phyloP scores from a whole-genome alignment of 1,140 invertebrate genomes.

The Lucilia cuprina region DNA sequence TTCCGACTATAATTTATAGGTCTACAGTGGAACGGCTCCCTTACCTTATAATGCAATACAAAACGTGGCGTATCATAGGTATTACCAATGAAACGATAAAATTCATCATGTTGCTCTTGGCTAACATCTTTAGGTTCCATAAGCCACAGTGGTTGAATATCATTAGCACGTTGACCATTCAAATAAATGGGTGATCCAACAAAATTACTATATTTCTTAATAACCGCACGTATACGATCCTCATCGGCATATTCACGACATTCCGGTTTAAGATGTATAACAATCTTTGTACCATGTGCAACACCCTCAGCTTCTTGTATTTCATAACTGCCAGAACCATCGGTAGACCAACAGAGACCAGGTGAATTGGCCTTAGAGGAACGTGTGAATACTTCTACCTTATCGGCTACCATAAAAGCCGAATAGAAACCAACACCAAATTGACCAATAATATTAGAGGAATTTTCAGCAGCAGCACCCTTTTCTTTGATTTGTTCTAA shows the following conservation, averaged over 20 bases:
- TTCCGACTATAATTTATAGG: too few relatives aligned
- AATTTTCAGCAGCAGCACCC: conserved; percentile 67
- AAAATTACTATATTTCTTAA: conserved; percentile 97
- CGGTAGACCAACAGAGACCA: conserved; percentile 86
- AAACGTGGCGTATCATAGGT: conserved; percentile 86
- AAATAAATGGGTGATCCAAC: conserved; percentile 91
- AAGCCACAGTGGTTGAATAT: conserved; percentile 92
- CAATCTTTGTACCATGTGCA: conserved; percentile 90
- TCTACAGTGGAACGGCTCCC: too few relatives aligned
- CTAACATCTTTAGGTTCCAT: conserved; percentile 89
- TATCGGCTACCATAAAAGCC: conserved; percentile 95
- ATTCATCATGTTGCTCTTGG: conserved; percentile 86
- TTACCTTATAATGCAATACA: conserved; percentile 77
- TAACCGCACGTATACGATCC: conserved; percentile 80
- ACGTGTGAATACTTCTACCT: conserved; percentile 89
- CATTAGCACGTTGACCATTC: conserved; percentile 87
- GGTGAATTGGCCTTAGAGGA: conserved; percentile 69
- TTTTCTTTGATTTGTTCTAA: conserved; percentile 83
- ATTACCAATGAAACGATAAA: conserved; percentile 87
- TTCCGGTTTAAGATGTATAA: conserved; percentile 87
- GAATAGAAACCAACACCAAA: conserved; percentile 99
- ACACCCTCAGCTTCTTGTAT: conserved; percentile 85
- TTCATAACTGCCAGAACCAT: conserved; percentile 91
- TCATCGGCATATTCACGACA: conserved; percentile 90
- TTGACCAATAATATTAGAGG: conserved; percentile 92